These are phyloP conservation scores for Henricia sp. DNA, from an alignment of 53 echinoderm and acorn worm genomes.

Conservation along the genomic window DNA sequence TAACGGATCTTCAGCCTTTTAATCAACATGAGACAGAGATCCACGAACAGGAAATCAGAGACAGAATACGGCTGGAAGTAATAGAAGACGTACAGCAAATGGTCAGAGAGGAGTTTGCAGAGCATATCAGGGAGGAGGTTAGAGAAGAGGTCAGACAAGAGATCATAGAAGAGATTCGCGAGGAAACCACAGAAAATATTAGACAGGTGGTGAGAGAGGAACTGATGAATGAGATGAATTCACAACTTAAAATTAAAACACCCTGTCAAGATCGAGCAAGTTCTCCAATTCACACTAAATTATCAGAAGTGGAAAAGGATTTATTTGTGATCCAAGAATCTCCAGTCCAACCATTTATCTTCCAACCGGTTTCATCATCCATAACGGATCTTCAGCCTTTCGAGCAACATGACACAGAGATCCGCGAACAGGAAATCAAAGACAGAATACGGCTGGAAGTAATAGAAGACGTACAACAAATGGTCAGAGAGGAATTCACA, in stretches of 20 bases:
- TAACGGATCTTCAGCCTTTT: not conserved
- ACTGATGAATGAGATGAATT: conserved; percentile 54
- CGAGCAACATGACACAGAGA: conserved; percentile 3
- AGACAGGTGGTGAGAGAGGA: conserved; percentile 17
- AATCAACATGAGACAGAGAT: conserved; percentile 7
- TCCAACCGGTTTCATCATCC: conserved; percentile 32
- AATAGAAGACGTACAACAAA: conserved; percentile 53
- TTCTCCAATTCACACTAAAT: conserved; percentile 29
- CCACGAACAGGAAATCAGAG: conserved; percentile 63
- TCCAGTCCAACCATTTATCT: conserved; percentile 1
- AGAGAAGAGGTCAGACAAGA: conserved; percentile 23
- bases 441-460: conserved; percentile 65
- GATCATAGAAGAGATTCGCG: conserved; percentile 27
- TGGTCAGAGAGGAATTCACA: conserved; percentile 54
- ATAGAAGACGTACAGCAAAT: conserved; percentile 57
- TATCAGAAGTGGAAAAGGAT: conserved; percentile 19
- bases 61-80: conserved; percentile 63
- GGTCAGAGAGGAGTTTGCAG: conserved; percentile 51
- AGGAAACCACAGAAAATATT: too few relatives aligned
- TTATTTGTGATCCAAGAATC: not conserved
- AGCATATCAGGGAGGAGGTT: conserved; percentile 6
- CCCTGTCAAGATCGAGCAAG: conserved; percentile 25
- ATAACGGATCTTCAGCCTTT: not conserved
- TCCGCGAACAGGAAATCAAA: conserved; percentile 61
- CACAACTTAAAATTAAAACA: not conserved